Evolutionary conservation across 2,888 invertebrate species (phyloP).

Genomic region (Digitonthophagus gazella): DNA sequence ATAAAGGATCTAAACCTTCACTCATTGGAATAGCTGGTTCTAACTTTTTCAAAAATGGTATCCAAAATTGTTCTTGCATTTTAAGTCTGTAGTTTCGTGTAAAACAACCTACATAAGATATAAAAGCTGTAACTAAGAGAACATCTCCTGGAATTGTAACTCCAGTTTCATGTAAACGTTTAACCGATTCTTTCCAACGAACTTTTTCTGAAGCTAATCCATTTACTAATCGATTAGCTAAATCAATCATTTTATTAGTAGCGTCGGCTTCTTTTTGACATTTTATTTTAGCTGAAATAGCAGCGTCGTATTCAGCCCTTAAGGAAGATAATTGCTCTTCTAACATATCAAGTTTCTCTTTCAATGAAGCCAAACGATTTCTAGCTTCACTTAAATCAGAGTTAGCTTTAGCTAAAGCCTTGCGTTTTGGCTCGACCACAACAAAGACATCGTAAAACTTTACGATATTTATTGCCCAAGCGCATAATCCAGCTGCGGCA

Average conservation of each 20-base stretch:
- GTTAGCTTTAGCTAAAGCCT: slow-evolving; percentile 82
- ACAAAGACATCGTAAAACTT: slow-evolving; percentile 87
- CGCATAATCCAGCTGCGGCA: slow-evolving; percentile 90
- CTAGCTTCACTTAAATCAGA: slow-evolving; percentile 79
- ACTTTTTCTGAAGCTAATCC: slow-evolving; percentile 91
- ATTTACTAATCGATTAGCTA: slow-evolving; percentile 89
- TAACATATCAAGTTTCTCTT: slow-evolving; percentile 68
- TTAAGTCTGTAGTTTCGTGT: slow-evolving; percentile 78
- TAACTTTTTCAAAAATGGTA: slow-evolving; percentile 71
- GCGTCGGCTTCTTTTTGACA: slow-evolving; percentile 92
- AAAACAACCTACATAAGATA: slow-evolving; percentile 94
- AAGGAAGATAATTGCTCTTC: slow-evolving; percentile 76
- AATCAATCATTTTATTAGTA: slow-evolving; percentile 82
- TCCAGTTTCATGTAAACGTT: slow-evolving; percentile 67
- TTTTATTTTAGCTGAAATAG: slow-evolving; percentile 80
- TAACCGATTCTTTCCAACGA: slow-evolving; percentile 66
- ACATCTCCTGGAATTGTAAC: slow-evolving; percentile 86
- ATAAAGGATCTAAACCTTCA: slow-evolving; percentile 74
- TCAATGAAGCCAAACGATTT: slow-evolving; percentile 74
- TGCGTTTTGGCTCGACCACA: slow-evolving; percentile 88
- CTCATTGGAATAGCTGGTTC: slow-evolving; percentile 77
- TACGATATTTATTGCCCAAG: slow-evolving; percentile 92
- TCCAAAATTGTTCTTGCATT: slow-evolving; percentile 76
- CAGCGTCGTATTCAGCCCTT: slow-evolving; percentile 81
- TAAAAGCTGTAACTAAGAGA: slow-evolving; percentile 84